Conservation (phyloP, 2,797 vertebrate genomes). For the Coccyzus lansbergi region DNA sequence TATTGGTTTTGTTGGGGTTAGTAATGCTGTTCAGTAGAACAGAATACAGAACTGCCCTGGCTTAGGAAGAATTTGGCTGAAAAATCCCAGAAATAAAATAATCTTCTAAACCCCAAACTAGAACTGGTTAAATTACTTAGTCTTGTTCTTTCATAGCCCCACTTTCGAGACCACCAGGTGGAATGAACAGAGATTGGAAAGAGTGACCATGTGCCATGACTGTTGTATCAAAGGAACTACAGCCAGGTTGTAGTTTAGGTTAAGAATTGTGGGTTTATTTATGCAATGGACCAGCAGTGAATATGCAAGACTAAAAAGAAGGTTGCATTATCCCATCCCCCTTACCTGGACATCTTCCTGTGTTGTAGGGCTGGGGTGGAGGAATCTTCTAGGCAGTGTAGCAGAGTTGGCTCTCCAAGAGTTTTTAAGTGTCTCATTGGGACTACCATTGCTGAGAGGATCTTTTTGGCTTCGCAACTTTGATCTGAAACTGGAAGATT, state of each 20-base stretch:
- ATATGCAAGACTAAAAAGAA: background rate
- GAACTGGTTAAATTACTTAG: background rate
- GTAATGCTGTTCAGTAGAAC: background rate
- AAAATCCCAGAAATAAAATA: background rate
- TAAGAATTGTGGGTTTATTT: background rate
- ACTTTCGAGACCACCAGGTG: background rate
- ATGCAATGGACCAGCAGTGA: background rate
- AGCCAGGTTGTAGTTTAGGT: background rate
- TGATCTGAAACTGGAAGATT: background rate
- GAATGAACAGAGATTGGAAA: background rate
- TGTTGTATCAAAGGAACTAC: accelerated
- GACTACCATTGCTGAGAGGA: background rate
- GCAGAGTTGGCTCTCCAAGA: background rate
- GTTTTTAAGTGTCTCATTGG: background rate
- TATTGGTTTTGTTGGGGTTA: background rate
- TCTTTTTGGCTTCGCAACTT: background rate
- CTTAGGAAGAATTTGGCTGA: background rate
- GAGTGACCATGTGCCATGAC: too few species aligned
- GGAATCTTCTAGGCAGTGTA: background rate
- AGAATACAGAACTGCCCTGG: background rate
- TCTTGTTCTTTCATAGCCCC: background rate
- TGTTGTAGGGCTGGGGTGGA: accelerated
- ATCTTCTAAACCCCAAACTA: background rate
- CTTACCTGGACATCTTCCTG: slow-evolving; percentile 28
- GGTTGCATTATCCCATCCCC: background rate